Evolutionary conservation across 2,113 vertebrate genomes (phyloP).

Genomic region (Heterotis niloticus): DNA sequence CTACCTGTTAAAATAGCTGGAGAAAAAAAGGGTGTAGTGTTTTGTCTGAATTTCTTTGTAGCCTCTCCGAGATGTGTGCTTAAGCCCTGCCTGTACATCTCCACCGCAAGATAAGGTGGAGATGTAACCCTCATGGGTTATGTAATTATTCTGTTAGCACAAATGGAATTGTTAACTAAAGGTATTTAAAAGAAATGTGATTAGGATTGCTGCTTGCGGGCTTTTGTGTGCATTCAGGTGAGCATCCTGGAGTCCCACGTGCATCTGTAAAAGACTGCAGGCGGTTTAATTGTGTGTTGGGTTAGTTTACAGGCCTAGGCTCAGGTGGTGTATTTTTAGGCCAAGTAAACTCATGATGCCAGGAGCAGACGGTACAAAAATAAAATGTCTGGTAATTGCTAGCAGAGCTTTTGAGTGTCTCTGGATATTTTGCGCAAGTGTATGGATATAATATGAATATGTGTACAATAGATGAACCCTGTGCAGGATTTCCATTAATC

Average conservation of each 20-base stretch:
- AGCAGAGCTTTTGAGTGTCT: neutral
- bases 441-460: neutral
- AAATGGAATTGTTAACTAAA: slow-evolving; percentile 16
- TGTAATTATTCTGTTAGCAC: slow-evolving; percentile 15
- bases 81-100: neutral
- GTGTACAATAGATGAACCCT: neutral
- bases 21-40: slow-evolving; percentile 1
- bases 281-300: neutral
- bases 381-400: slow-evolving; percentile 20
- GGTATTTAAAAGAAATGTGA: slow-evolving; percentile 12
- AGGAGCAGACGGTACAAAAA: slow-evolving; percentile 19
- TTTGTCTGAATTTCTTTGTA: neutral
- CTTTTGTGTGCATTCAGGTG: neutral
- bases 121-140: neutral
- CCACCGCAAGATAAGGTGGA: neutral
- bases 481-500: neutral
- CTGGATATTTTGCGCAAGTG: neutral
- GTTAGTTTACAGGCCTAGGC: neutral
- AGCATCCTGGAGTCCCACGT: neutral
- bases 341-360: slow-evolving; percentile 15
- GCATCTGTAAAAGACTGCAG: neutral
- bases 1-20: neutral
- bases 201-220: neutral
- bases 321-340: slow-evolving; percentile 22
- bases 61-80: neutral